These are phyloP conservation scores for Tinamus major DNA, from an alignment of 2,797 vertebrate species.

Conservation along the genomic window DNA sequence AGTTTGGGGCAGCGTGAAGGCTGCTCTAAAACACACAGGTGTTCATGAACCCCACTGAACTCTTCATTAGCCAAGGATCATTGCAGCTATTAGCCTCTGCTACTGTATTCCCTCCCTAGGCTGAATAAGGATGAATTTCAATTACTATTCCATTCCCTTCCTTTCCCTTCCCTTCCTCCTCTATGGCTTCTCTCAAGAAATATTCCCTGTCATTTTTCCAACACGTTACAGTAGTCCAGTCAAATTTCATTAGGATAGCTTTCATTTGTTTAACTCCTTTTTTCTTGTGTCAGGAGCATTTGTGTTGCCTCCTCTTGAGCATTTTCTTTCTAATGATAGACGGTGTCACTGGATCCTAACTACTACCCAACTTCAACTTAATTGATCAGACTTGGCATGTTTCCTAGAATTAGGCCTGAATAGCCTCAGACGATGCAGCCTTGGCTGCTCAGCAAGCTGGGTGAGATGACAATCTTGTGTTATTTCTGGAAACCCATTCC, in stretches of 20 bases:
- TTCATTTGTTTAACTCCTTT: conserved; percentile 57
- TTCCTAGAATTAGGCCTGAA: conserved; percentile 75
- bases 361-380: conserved; percentile 68
- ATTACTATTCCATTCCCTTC: conserved; percentile 31
- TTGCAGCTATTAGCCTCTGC: conserved; percentile 69
- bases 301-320: conserved; percentile 24
- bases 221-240: conserved; percentile 58
- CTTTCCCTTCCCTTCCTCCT: background rate
- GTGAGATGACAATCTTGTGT: conserved; percentile 61
- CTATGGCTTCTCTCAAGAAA: conserved; percentile 40
- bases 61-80: conserved; percentile 70
- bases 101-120: conserved; percentile 28
- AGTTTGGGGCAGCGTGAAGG: conserved; percentile 12
- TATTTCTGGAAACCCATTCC: conserved; percentile 55
- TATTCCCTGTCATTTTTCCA: conserved; percentile 33
- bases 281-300: conserved; percentile 54
- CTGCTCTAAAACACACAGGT: conserved; percentile 68
- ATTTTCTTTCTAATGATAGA: conserved; percentile 63
- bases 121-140: conserved; percentile 68
- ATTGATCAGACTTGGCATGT: conserved; percentile 76
- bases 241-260: conserved; percentile 58
- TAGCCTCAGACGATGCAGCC: conserved; percentile 49
- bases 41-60: conserved; percentile 51
- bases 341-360: conserved; percentile 70
- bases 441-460: conserved; percentile 30